Evolutionary conservation across 2,113 vertebrate species (phyloP).

Genomic region (Grantiella picta): DNA sequence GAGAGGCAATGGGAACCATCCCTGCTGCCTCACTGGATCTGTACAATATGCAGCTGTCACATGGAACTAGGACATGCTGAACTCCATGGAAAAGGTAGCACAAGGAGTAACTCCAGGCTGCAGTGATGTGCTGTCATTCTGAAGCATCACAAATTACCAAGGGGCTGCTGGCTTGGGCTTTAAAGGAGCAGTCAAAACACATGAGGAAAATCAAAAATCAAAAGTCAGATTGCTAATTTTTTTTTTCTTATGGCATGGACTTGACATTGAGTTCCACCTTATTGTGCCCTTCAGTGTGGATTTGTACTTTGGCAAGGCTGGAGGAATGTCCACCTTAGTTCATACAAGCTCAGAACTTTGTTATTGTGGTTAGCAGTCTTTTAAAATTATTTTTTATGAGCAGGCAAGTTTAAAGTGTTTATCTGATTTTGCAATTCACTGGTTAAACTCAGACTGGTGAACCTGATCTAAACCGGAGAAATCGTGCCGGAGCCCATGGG

Average conservation of each 20-base stretch:
- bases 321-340: neutral
- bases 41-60: neutral
- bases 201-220: neutral
- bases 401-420: neutral
- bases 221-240: neutral
- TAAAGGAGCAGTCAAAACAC: neutral
- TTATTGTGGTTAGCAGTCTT: neutral
- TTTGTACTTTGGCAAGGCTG: neutral
- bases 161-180: neutral
- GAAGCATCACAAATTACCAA: neutral
- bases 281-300: neutral
- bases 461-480: neutral
- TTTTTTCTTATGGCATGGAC: neutral
- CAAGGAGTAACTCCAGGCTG: neutral
- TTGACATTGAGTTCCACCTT: neutral
- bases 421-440: neutral
- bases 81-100: neutral
- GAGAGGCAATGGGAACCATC: neutral
- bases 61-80: neutral
- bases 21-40: neutral
- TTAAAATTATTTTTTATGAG: neutral
- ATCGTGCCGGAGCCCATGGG: neutral
- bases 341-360: neutral
- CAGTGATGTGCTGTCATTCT: neutral
- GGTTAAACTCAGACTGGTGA: neutral